Percentiles rank a stretch among this genome's conserved stretches.
phyloP scores from a whole-genome alignment of 2,113 vertebrate species.

The Pica pica region DNA sequence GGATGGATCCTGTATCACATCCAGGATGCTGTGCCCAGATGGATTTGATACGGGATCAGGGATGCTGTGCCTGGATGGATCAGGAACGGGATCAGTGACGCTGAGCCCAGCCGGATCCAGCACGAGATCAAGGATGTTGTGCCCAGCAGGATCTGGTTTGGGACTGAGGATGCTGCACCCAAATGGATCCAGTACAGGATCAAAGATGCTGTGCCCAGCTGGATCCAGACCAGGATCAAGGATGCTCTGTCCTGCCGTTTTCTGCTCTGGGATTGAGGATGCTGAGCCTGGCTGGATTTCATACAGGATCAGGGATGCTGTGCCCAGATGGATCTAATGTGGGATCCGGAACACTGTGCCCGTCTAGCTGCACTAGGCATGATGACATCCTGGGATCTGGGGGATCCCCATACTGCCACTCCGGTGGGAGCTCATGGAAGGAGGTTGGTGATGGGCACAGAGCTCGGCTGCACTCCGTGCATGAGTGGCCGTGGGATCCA shows the following conservation, averaged over 20 bases:
- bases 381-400: rapidly evolving
- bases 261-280: not conserved
- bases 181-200: not conserved
- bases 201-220: not conserved
- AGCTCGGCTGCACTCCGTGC: not conserved
- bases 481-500: rapidly evolving
- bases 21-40: not conserved
- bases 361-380: rapidly evolving
- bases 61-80: not conserved
- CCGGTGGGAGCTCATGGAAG: rapidly evolving
- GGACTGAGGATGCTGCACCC: not conserved
- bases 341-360: not conserved
- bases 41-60: not conserved
- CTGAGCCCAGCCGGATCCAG: rapidly evolving
- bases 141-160: not conserved
- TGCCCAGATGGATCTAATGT: not conserved
- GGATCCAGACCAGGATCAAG: not conserved
- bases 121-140: rapidly evolving
- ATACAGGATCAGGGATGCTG: not conserved
- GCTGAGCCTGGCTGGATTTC: not conserved
- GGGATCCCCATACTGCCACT: not conserved
- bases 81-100: rapidly evolving
- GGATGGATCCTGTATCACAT: too few species aligned
- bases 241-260: not conserved
- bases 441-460: not conserved